Conservation (phyloP, 1,140 invertebrate species). For the Zophobas atratus region DNA sequence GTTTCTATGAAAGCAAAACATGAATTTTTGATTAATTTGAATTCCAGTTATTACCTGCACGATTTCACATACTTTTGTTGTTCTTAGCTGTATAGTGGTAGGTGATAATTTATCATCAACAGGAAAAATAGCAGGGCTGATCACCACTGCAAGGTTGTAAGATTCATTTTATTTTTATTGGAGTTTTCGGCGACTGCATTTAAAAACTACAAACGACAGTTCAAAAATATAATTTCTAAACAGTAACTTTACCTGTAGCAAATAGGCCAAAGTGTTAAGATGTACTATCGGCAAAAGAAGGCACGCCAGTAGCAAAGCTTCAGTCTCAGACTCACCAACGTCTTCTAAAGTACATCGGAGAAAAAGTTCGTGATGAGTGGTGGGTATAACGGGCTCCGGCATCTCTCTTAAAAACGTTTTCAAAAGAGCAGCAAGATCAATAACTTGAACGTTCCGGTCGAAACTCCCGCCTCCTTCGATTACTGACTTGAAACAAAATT, state of each 20-base stretch:
- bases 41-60: constrained; percentile 58
- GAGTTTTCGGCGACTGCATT: constrained; percentile 73
- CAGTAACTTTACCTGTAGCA: constrained; percentile 72
- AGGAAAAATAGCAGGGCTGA: constrained; percentile 90
- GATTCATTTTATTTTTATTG: constrained; percentile 86
- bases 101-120: constrained; percentile 69
- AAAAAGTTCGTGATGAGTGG: constrained; percentile 81
- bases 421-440: constrained; percentile 87
- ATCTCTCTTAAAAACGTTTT: constrained; percentile 87
- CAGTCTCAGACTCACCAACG: constrained; percentile 63
- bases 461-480: constrained; percentile 78
- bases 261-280: constrained; percentile 78
- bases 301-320: constrained; percentile 76
- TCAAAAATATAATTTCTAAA: background rate
- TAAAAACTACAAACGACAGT: constrained; percentile 70
- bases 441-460: constrained; percentile 78
- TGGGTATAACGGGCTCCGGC: constrained; percentile 86
- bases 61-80: constrained; percentile 64
- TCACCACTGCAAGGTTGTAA: constrained; percentile 84
- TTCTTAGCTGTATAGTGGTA: constrained; percentile 59
- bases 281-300: constrained; percentile 76
- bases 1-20: constrained; percentile 71
- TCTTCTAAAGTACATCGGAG: constrained; percentile 76
- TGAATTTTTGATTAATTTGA: background rate
- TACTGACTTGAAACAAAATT: constrained; percentile 68